Conservation (phyloP, 1,140 invertebrate genomes). For the Notospermus geniculatus region DNA sequence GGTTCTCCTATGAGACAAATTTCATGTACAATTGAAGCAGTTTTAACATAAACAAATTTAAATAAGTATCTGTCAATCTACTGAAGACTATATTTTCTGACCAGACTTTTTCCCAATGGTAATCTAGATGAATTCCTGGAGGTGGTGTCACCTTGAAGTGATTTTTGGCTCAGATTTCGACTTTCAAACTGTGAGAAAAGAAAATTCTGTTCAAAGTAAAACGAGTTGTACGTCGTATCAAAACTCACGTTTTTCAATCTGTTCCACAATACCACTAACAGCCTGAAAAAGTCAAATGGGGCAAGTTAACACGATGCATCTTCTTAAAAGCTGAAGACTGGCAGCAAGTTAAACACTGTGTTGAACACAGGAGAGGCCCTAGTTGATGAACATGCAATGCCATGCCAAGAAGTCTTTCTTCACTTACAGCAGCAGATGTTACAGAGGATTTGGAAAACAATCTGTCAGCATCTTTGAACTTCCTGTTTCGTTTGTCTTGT, state of each 20-base stretch:
- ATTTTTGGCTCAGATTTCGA: too few species aligned
- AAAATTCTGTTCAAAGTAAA: background rate
- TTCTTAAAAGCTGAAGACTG: too few species aligned
- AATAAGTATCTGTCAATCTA: background rate
- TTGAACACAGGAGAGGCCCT: too few species aligned
- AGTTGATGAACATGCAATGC: too few species aligned
- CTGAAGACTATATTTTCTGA: too few species aligned
- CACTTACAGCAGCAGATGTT: slow-evolving; percentile 92
- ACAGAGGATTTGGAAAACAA: slow-evolving; percentile 98
- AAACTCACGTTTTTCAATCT: slow-evolving; percentile 63
- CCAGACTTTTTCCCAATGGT: too few species aligned
- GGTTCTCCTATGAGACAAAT: slow-evolving; percentile 59
- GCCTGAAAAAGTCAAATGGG: slow-evolving; percentile 76
- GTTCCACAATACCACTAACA: slow-evolving; percentile 75
- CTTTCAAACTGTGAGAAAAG: background rate
- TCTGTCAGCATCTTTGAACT: slow-evolving; percentile 96
- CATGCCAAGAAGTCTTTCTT: too few species aligned
- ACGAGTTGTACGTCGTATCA: background rate
- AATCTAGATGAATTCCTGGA: too few species aligned
- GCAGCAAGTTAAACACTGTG: too few species aligned
- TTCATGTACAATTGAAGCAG: slow-evolving; percentile 10
- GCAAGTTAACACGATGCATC: too few species aligned
- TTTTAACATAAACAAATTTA: background rate
- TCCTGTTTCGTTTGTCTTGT: slow-evolving; percentile 92
- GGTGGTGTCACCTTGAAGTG: too few species aligned